phyloP scores from a whole-genome alignment of 2,113 vertebrate genomes.

The Lontra canadensis region DNA sequence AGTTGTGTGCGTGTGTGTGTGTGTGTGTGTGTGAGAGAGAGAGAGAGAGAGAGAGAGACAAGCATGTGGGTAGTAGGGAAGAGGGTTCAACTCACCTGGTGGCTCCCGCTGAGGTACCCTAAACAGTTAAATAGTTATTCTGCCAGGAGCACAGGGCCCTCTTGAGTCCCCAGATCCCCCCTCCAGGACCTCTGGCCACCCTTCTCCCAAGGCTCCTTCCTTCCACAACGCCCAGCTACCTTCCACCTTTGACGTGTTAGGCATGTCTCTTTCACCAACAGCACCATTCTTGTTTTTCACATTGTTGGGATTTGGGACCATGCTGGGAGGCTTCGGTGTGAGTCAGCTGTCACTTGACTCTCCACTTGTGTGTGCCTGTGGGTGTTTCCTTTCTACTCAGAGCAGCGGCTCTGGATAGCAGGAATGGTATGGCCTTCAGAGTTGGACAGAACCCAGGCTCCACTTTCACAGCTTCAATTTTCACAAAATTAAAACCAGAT shows the following conservation, averaged over 20 bases:
- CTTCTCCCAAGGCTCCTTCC: not conserved
- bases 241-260: not conserved
- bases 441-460: not conserved
- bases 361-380: not conserved
- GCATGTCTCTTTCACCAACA: not conserved
- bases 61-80: not conserved
- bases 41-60: not conserved
- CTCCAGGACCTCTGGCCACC: not conserved
- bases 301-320: not conserved
- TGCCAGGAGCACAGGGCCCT: not conserved
- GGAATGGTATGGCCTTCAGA: not conserved
- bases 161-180: not conserved
- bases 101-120: not conserved
- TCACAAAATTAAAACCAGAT: not conserved
- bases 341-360: not conserved
- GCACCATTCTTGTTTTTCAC: not conserved
- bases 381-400: not conserved
- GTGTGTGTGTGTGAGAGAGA: too few relatives aligned
- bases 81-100: not conserved
- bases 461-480: not conserved
- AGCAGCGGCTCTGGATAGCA: not conserved
- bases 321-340: rapidly evolving
- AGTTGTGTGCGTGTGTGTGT: too few relatives aligned
- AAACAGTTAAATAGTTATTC: not conserved
- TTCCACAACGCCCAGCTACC: not conserved